Base-by-base conservation (phyloP, 1,140 invertebrate genomes). In the Calephelis nemesis region DNA sequence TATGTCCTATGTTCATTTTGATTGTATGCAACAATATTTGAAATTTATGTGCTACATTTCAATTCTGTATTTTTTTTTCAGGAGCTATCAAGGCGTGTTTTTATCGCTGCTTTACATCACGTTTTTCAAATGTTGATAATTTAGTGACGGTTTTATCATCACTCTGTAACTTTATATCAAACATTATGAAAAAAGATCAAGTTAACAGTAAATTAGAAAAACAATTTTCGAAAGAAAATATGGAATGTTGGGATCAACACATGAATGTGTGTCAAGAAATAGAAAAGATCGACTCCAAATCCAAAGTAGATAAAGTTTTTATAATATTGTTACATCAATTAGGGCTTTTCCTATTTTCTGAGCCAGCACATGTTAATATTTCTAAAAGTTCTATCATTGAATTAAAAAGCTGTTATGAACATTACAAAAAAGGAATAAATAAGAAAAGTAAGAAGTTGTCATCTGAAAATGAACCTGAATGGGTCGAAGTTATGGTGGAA, bases 401-500 rank as follows among this genome's bases (percentile, higher is more conserved):
- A 83, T 81, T 96, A 15, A 93, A 95, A 74, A 93, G 92, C 76
- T 96, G 95, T 74, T 95, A 94, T 76, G 92, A 95, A 64, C 93
- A 94, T 83, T 92, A 94, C 11, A 92, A 82, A 62, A 92, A 93
- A 71, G 88, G 90, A 62, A 79, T 76, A 74, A 92, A 90, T 77
- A 74, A 88, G 79, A 77, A 82, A 89, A 77, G 75, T 65, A 72
- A 75, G 72, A 68, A 13, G 72, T 74, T 67, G 66, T 68, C 81
- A 69, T 74, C 50, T 54, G 90, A 93, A 48, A 90, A 93, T 50
- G 95, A 96, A 82, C 95, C 95, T 12, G 88, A 94, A 72, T 97
- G 96, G 96, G 93, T 96, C 65, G 95, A 97, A 91, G 96, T 97
- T 2, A 93, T 97, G 54, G 93, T 95, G 11, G 96, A 97, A 92